A percentile compares a stretch with the other conserved stretches of the same genome.
Evolutionary conservation across 1,140 invertebrate genomes (phyloP).

Genomic region (Pantala flavescens): DNA sequence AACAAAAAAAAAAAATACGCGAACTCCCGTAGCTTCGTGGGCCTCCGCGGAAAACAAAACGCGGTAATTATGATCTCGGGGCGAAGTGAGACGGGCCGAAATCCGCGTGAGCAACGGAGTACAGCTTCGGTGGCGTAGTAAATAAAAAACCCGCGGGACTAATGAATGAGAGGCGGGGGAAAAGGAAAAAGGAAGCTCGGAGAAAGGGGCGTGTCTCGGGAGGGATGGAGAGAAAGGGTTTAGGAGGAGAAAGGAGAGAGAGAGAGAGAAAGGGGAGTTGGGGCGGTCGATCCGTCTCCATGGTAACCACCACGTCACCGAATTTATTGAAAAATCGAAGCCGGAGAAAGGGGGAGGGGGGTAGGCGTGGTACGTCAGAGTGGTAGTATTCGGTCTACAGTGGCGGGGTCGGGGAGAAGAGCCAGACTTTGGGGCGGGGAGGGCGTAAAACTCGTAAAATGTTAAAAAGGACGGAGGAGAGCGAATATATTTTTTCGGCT

Average conservation of each 20-base stretch:
- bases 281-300: not conserved
- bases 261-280: not conserved
- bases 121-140: not conserved
- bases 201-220: not conserved
- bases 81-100: not conserved
- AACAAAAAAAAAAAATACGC: not conserved
- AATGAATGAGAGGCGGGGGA: not conserved
- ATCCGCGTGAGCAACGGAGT: not conserved
- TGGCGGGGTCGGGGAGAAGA: not conserved
- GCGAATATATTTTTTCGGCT: not conserved
- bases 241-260: not conserved
- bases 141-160: not conserved
- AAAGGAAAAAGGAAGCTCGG: not conserved
- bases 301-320: not conserved
- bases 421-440: not conserved
- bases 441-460: not conserved
- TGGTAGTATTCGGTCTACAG: not conserved
- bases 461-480: not conserved
- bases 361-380: not conserved
- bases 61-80: not conserved
- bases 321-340: conserved; percentile 5
- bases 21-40: not conserved
- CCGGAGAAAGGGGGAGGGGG: not conserved
- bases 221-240: not conserved
- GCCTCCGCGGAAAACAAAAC: not conserved